Conservation (phyloP, 2,888 invertebrate genomes). For the Nomada fabriciana region DNA sequence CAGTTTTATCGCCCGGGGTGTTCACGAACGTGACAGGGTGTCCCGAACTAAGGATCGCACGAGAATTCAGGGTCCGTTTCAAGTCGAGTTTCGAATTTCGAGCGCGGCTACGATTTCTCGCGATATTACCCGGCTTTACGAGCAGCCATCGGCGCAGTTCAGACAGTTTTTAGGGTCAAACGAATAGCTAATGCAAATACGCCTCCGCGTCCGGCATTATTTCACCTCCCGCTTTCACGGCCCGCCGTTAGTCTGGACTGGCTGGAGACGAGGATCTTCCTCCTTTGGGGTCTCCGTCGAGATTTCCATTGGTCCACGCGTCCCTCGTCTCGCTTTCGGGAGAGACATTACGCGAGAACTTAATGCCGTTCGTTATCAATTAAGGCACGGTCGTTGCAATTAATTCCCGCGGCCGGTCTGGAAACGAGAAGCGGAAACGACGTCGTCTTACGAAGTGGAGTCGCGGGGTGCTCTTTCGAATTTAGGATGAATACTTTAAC, state of each 20-base stretch:
- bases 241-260: conserved; percentile 63
- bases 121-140: conserved; percentile 67
- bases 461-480: conserved; percentile 29
- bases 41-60: background rate
- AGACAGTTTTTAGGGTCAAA: conserved; percentile 73
- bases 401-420: conserved; percentile 75
- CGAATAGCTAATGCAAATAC: conserved; percentile 76
- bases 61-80: conserved; percentile 16
- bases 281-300: background rate
- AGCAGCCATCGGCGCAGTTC: conserved; percentile 68
- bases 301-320: conserved; percentile 46
- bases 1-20: fast-evolving
- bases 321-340: conserved; percentile 35
- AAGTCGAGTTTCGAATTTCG: conserved; percentile 59
- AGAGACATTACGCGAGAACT: conserved; percentile 73
- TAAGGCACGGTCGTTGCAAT: conserved; percentile 79
- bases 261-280: conserved; percentile 58
- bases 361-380: conserved; percentile 81
- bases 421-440: conserved; percentile 81
- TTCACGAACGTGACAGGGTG: background rate
- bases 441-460: conserved; percentile 55
- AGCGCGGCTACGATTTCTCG: conserved; percentile 54
- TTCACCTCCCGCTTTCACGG: conserved; percentile 58
- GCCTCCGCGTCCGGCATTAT: conserved; percentile 63
- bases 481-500: conserved; percentile 42